These are phyloP conservation scores for Drosophila azteca DNA, from an alignment of 1,140 invertebrate genomes.

Conservation along the genomic window DNA sequence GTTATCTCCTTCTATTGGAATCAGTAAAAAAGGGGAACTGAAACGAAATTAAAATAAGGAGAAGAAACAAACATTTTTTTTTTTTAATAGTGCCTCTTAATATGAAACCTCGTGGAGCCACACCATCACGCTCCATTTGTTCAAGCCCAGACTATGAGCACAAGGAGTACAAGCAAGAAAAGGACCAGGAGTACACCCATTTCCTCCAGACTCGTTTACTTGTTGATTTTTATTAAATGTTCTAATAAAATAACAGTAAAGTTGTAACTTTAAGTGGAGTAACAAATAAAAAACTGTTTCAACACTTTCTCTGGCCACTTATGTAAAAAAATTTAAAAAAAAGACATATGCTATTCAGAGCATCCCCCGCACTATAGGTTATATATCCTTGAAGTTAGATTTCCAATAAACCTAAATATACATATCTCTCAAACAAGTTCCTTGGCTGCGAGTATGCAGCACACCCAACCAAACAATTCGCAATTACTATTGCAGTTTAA, in stretches of 20 bases:
- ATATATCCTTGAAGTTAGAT: no score
- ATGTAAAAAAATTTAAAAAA: conserved; percentile 24
- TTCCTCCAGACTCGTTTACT: conserved; percentile 75
- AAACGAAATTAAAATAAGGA: conserved; percentile 72
- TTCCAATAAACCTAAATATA: no score
- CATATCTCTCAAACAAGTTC: no score
- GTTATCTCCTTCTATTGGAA: conserved; percentile 37
- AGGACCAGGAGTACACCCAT: conserved; percentile 44
- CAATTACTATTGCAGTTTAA: no score
- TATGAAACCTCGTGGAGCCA: conserved; percentile 80
- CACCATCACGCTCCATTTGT: conserved; percentile 82
- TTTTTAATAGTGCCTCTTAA: conserved; percentile 80
- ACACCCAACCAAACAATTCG: no score
- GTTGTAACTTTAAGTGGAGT: conserved; percentile 81
- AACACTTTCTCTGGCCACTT: conserved; percentile 50
- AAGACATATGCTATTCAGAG: conserved; percentile 28
- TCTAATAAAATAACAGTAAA: conserved; percentile 83
- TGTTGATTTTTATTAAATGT: conserved; percentile 83
- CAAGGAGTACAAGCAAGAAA: conserved; percentile 32
- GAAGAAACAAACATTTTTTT: conserved; percentile 80
- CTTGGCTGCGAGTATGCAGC: no score
- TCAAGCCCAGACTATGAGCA: conserved; percentile 49
- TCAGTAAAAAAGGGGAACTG: conserved; percentile 55
- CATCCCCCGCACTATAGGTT: no score
- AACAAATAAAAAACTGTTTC: conserved; percentile 67